A percentile compares a stretch with the other conserved stretches of the same genome.
phyloP scores from a whole-genome alignment of 2,113 vertebrate species.

The Saccopteryx bilineata region DNA sequence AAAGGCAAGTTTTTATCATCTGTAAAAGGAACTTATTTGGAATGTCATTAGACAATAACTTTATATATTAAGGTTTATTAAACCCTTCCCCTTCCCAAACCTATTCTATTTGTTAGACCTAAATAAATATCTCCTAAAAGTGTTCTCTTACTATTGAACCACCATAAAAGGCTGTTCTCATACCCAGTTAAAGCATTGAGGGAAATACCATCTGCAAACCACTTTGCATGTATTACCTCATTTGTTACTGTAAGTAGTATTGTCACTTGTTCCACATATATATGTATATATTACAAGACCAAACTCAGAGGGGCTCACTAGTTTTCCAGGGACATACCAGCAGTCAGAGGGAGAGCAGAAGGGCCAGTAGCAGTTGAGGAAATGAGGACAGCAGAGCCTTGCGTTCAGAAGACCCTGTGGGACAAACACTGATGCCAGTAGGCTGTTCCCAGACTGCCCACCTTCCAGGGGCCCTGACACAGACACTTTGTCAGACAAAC shows the following conservation, averaged over 20 bases:
- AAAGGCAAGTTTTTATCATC: constrained; percentile 36
- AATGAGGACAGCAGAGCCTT: constrained; percentile 4
- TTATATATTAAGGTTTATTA: constrained; percentile 53
- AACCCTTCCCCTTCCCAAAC: neutral
- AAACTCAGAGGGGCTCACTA: constrained; percentile 28
- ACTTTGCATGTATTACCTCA: constrained; percentile 31
- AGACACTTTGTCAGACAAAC: constrained; percentile 67
- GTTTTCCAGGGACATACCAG: neutral
- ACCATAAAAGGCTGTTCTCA: neutral
- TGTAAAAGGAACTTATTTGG: constrained; percentile 62
- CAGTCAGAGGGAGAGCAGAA: constrained; percentile 38
- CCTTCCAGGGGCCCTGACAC: constrained; percentile 13
- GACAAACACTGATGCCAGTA: neutral
- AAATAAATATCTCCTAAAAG: constrained; percentile 56
- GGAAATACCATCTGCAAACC: neutral
- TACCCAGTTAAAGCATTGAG: constrained; percentile 17
- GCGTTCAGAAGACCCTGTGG: neutral
- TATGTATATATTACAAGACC: constrained; percentile 34
- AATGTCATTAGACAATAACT: constrained; percentile 34
- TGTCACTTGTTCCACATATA: neutral
- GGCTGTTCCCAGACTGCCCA: neutral
- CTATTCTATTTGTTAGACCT: constrained; percentile 51
- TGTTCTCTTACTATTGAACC: neutral
- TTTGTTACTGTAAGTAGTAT: neutral
- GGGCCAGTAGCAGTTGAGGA: constrained; percentile 15